Evolutionary conservation across 2,888 invertebrate species (phyloP).

Genomic region (Leptopilina syphax): DNA sequence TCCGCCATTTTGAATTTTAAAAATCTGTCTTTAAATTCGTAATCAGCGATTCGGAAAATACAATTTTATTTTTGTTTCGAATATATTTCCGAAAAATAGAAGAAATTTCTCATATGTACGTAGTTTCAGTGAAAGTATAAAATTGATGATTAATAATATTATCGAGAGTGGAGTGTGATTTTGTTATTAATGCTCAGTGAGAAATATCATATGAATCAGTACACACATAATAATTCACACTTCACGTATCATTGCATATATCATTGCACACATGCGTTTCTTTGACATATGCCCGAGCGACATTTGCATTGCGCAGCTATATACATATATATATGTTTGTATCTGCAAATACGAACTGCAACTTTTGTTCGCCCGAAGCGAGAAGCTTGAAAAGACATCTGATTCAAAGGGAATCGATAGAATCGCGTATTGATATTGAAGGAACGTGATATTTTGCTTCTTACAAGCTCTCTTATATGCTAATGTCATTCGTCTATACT

Average conservation of each 20-base stretch:
- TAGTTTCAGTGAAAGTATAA: not conserved
- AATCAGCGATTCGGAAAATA: too few species aligned
- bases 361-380: slow-evolving; percentile 6
- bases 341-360: not conserved
- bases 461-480: not conserved
- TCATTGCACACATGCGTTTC: slow-evolving; percentile 12
- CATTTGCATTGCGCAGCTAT: slow-evolving; percentile 7
- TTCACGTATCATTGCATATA: slow-evolving; percentile 15
- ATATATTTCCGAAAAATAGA: not conserved
- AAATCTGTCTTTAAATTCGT: too few species aligned
- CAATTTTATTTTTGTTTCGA: not conserved
- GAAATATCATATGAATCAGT: not conserved
- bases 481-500: slow-evolving; percentile 6
- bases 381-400: not conserved
- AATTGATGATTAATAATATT: slow-evolving; percentile 20
- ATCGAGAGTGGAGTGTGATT: not conserved
- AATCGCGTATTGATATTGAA: slow-evolving; percentile 11
- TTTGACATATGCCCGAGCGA: not conserved
- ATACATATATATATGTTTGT: not conserved
- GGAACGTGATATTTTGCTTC: slow-evolving; percentile 24
- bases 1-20: too few species aligned
- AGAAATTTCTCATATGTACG: not conserved
- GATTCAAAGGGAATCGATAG: slow-evolving; percentile 6
- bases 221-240: slow-evolving; percentile 15
- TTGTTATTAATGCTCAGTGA: slow-evolving; percentile 16